Conservation (phyloP, 2,888 invertebrate species). For the Alloplasta piceator region DNA sequence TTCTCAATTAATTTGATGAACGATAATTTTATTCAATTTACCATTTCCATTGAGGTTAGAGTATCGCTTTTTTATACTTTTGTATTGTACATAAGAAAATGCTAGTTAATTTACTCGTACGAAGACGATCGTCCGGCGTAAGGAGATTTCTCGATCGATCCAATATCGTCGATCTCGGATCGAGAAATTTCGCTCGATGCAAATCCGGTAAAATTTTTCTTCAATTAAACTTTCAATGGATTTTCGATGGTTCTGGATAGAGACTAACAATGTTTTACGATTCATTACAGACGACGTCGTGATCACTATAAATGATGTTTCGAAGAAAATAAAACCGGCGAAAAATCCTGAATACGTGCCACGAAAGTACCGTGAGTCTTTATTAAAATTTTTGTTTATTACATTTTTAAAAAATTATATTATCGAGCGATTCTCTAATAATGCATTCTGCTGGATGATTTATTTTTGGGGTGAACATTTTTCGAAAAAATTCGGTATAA, state of each 20-base stretch:
- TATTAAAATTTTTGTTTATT: not conserved
- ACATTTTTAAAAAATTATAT: no score
- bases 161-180: slow-evolving; percentile 50
- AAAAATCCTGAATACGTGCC: slow-evolving; percentile 93
- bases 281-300: slow-evolving; percentile 70
- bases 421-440: no score
- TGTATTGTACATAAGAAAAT: slow-evolving; percentile 55
- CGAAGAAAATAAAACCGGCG: slow-evolving; percentile 87
- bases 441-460: no score
- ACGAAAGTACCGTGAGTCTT: slow-evolving; percentile 89
- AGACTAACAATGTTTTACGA: not conserved
- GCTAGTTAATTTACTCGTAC: slow-evolving; percentile 63
- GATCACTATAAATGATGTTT: slow-evolving; percentile 90
- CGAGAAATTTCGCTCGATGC: slow-evolving; percentile 64
- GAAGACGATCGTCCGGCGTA: slow-evolving; percentile 64
- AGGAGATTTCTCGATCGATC: slow-evolving; percentile 68
- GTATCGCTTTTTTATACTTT: slow-evolving; percentile 9
- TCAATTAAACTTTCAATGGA: slow-evolving; percentile 24
- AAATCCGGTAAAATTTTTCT: slow-evolving; percentile 74
- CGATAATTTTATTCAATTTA: not conserved
- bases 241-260: slow-evolving; percentile 1
- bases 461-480: not conserved
- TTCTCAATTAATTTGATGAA: not conserved
- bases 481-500: slow-evolving; percentile 31
- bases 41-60: slow-evolving; percentile 51